phyloP scores from a whole-genome alignment of 2,888 invertebrate genomes.

The Lochmaea crataegi region DNA sequence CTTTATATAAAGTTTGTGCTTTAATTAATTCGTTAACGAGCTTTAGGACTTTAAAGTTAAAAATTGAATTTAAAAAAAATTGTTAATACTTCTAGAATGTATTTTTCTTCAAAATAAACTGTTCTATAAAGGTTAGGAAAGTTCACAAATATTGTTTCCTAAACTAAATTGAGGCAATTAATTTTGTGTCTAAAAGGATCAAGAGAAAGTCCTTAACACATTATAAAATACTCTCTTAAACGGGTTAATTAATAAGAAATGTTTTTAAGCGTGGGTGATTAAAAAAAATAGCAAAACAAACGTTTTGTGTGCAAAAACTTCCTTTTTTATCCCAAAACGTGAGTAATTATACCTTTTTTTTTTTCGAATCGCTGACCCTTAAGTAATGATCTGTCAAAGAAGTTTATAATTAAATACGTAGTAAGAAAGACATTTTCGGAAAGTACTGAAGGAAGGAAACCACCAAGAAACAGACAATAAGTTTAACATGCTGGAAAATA shows the following conservation, averaged over 20 bases:
- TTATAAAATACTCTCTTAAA: background rate
- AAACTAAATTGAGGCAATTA: no score
- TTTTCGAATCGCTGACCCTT: constrained; percentile 7
- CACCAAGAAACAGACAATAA: constrained; percentile 38
- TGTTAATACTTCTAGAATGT: no score
- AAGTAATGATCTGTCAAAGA: constrained; percentile 19
- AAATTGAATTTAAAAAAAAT: no score
- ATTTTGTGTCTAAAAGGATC: background rate
- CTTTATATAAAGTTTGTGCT: no score
- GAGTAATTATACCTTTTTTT: constrained; percentile 16
- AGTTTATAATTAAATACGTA: constrained; percentile 28
- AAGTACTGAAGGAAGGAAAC: constrained; percentile 21
- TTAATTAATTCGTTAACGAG: no score
- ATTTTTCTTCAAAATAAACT: no score
- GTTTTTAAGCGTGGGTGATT: background rate
- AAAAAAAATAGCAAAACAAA: background rate
- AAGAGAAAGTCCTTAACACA: background rate
- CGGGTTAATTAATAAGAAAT: background rate
- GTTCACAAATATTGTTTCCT: no score
- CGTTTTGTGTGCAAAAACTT: background rate
- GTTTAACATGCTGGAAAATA: constrained; percentile 39
- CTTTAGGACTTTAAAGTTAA: no score
- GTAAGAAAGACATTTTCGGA: constrained; percentile 18
- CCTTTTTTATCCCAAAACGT: background rate
- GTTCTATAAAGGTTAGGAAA: no score